Base-by-base conservation (phyloP, 2,113 vertebrate genomes). In the Saccopteryx leptura region DNA sequence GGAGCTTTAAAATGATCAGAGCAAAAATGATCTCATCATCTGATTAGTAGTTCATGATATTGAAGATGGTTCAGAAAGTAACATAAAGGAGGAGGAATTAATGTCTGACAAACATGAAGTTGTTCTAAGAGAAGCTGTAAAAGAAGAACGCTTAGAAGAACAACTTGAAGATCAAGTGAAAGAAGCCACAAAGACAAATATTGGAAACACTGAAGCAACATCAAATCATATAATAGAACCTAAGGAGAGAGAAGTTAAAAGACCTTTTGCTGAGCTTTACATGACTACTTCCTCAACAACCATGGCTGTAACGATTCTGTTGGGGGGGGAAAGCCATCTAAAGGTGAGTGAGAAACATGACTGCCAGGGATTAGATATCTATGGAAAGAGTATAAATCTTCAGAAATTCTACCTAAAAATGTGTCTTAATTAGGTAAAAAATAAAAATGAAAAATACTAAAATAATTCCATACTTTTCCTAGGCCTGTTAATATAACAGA, bases 21-120 rank as follows among this genome's bases (percentile, higher is more conserved):
- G 4, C 82, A 98, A 96, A 91, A 91, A 96, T 50, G 98, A 98
- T 26, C 97, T 98, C 24, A 97, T 98, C 7, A 31, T 98, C 56
- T 92, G 97, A 5, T 94, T 98, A 68, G 96, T 98, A 24, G 97
- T 85, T 24, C 98, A 98, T 75, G 97, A 98, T 94, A 98, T 98
- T 75, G 54, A 95, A 52, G 56, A 31, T 18, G 4, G 54, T 5
- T 15, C 48, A 39, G 88, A 96, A 13, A 74, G 0, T 3, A 19
- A 17, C 3, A 15, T 3, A 31, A n/a, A n/a, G n/a, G 76, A 93
- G 15, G 91, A 93, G 10, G 93, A 33, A 14, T 1, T 2, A 7
- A 10, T 15, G 9, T 86, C 66, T 61, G 92, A 97, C 13, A 91
- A 96, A 11, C 81, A 94, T 17, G 97, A 98, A 66, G 6, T 94